Percentiles rank a stretch among this genome's conserved stretches.
These are phyloP conservation scores for Scelioninae gen. 2 DNA, from an alignment of 2,888 invertebrate species.

Conservation along the genomic window DNA sequence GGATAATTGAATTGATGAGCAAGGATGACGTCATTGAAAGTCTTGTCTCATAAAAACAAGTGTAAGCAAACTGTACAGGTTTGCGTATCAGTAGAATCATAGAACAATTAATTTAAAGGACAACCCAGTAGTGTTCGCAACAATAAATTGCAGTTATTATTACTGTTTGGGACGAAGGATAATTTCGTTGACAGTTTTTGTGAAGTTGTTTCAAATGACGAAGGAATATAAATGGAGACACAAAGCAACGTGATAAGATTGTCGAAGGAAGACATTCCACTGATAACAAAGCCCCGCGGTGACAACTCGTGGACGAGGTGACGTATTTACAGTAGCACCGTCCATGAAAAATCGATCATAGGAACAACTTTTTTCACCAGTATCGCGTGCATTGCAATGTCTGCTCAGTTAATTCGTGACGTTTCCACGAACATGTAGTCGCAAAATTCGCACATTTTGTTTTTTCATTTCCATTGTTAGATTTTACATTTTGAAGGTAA, in stretches of 20 bases:
- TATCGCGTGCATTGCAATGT: constrained; percentile 14
- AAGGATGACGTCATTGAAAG: no score
- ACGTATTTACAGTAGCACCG: constrained; percentile 68
- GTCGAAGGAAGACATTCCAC: constrained; percentile 83
- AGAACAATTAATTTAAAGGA: no score
- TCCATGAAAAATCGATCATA: constrained; percentile 26
- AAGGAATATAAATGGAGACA: constrained; percentile 70
- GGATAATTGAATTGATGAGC: no score
- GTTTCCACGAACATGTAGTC: constrained; percentile 8
- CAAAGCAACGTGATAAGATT: constrained; percentile 77
- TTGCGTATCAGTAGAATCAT: no score
- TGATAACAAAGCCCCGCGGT: constrained; percentile 80
- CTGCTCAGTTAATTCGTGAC: not conserved
- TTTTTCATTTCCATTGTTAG: constrained; percentile 1
- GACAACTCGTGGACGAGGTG: constrained; percentile 80
- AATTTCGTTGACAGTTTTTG: not conserved
- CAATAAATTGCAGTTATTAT: no score
- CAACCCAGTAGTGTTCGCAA: no score
- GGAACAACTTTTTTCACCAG: constrained; percentile 2
- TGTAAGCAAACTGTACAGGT: no score
- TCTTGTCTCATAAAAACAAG: no score
- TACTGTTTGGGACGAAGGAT: no score
- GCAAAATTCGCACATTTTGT: not conserved
- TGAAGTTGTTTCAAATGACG: constrained; percentile 29
- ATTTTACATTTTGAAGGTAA: not conserved